Conservation (phyloP, 2,113 vertebrate species). For the Ammodytes marinus region DNA sequence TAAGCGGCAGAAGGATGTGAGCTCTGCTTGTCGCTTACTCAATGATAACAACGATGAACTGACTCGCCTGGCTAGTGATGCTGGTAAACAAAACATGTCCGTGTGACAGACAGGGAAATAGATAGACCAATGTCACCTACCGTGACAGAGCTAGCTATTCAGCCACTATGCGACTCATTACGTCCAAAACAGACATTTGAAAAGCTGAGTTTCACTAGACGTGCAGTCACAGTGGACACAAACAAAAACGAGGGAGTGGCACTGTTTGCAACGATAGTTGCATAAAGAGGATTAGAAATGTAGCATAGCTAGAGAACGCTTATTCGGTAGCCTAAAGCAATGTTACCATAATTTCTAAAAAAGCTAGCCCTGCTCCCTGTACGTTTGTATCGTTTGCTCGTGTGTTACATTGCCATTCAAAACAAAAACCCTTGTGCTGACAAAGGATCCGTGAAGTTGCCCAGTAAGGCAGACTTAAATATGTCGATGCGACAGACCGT, state of each 20-base stretch:
- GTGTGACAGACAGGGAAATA: constrained; percentile 17
- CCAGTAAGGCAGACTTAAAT: constrained; percentile 8
- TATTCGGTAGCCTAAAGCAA: constrained; percentile 25
- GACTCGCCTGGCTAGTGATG: constrained; percentile 5
- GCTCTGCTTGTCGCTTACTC: constrained; percentile 28
- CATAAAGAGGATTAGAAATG: constrained; percentile 81
- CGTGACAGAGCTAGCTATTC: constrained; percentile 12
- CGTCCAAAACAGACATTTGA: constrained; percentile 20
- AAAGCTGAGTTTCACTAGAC: constrained; percentile 39
- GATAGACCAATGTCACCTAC: constrained; percentile 66
- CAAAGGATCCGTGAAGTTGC: background rate
- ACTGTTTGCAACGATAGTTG: constrained; percentile 67
- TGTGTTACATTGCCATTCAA: background rate
- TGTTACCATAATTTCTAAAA: constrained; percentile 44
- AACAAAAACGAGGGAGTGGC: constrained; percentile 81
- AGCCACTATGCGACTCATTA: constrained; percentile 9
- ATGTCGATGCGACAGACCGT: constrained; percentile 46
- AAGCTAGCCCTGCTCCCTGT: background rate
- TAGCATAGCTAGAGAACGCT: constrained; percentile 60
- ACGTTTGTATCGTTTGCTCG: background rate
- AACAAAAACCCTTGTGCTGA: constrained; percentile 1
- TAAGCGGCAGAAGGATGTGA: constrained; percentile 47
- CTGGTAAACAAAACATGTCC: constrained; percentile 54
- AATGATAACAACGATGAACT: constrained; percentile 11
- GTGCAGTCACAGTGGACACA: constrained; percentile 53